These are phyloP conservation scores for Galeopsomyia nigrocyanea DNA, from an alignment of 2,888 invertebrate genomes.

Conservation along the genomic window DNA sequence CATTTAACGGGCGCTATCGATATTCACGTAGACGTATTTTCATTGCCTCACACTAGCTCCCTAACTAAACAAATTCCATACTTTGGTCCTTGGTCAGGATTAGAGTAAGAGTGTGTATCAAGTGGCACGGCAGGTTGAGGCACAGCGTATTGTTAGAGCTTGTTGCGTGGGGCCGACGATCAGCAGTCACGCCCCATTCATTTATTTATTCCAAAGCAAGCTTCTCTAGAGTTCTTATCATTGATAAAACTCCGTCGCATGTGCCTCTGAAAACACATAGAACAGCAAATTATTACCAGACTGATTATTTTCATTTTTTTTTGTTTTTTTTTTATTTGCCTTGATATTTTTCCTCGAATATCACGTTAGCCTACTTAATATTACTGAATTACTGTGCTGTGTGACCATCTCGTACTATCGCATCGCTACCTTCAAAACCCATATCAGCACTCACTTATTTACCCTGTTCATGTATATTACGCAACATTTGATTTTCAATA, in stretches of 20 bases:
- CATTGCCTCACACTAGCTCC: constrained; percentile 55
- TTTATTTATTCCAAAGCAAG: constrained; percentile 66
- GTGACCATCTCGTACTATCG: too few species aligned
- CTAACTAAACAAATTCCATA: constrained; percentile 65
- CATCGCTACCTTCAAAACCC: too few species aligned
- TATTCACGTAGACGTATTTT: constrained; percentile 33
- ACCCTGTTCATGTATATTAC: too few species aligned
- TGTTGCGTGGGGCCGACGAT: constrained; percentile 64
- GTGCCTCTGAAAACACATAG: constrained; percentile 69
- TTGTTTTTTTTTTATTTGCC: constrained; percentile 2
- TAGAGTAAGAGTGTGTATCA: constrained; percentile 68
- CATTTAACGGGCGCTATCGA: constrained; percentile 41
- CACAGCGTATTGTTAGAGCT: constrained; percentile 66
- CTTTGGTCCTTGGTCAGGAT: constrained; percentile 68
- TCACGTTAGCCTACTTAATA: too few species aligned
- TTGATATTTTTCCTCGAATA: background rate
- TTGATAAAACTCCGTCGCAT: constrained; percentile 68
- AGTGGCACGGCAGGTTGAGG: constrained; percentile 67
- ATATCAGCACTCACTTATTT: too few species aligned
- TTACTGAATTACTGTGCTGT: too few species aligned
- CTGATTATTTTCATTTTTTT: constrained; percentile 62
- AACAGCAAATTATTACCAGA: constrained; percentile 69
- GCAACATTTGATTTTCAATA: too few species aligned
- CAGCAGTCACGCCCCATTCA: constrained; percentile 65
- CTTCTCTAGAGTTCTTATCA: constrained; percentile 67